phyloP scores from a whole-genome alignment of 2,888 invertebrate species.

The Megastigmus dorsalis region DNA sequence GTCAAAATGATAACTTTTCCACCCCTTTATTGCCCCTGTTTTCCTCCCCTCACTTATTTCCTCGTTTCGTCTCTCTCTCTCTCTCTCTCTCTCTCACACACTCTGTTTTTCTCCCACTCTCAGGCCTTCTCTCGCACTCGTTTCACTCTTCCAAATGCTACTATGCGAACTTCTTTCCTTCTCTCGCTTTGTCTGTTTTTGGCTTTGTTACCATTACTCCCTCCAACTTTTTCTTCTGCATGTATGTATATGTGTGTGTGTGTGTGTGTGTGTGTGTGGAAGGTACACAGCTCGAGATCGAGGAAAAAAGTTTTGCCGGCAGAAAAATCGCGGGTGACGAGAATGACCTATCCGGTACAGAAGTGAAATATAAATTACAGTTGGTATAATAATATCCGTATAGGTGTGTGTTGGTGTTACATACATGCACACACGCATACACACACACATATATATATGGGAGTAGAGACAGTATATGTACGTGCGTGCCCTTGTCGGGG shows the following conservation, averaged over 20 bases:
- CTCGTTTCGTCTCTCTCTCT: background rate
- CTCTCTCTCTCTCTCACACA: slow-evolving; percentile 17
- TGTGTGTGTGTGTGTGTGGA: background rate
- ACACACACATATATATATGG: background rate
- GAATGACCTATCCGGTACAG: slow-evolving; percentile 39
- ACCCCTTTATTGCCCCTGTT: slow-evolving; percentile 51
- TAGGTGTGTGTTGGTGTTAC: background rate
- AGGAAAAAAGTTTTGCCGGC: slow-evolving; percentile 16
- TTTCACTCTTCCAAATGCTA: no score
- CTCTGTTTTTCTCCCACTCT: slow-evolving; percentile 3
- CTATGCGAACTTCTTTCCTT: background rate
- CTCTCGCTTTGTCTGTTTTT: slow-evolving; percentile 29
- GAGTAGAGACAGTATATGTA: background rate
- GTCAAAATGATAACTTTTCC: slow-evolving; percentile 55
- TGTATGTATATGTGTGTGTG: background rate
- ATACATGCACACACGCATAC: background rate
- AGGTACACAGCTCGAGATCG: background rate
- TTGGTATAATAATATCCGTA: slow-evolving; percentile 26
- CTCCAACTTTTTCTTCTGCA: no score
- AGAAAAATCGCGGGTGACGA: slow-evolving; percentile 30
- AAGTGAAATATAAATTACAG: slow-evolving; percentile 32
- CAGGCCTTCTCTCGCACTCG: no score
- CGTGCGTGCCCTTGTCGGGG: background rate
- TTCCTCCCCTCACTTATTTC: background rate
- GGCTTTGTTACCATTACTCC: slow-evolving; percentile 19